These are phyloP conservation scores for Chaenocephalus aceratus DNA, from an alignment of 2,113 vertebrate genomes.

Conservation along the genomic window DNA sequence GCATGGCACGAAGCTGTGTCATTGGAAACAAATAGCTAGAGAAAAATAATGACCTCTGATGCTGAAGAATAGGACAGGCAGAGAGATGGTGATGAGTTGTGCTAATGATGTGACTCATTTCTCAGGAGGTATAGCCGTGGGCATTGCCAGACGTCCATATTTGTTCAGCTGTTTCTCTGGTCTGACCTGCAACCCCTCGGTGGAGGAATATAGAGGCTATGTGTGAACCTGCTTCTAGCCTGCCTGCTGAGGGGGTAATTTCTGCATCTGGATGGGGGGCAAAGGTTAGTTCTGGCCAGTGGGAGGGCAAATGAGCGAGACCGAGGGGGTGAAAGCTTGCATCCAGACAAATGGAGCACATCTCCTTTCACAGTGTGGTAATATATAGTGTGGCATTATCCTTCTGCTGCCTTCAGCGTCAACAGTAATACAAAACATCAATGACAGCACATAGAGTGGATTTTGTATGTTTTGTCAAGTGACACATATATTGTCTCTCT, in stretches of 20 bases:
- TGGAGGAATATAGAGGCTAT: slow-evolving; percentile 52
- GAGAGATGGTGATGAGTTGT: slow-evolving; percentile 63
- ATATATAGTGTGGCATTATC: slow-evolving; percentile 55
- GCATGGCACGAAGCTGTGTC: slow-evolving; percentile 10
- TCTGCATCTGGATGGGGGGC: slow-evolving; percentile 72
- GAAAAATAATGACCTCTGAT: slow-evolving; percentile 44
- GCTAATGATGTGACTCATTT: slow-evolving; percentile 66
- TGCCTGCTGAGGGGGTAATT: slow-evolving; percentile 77
- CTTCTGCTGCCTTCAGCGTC: slow-evolving; percentile 67
- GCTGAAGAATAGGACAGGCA: slow-evolving; percentile 42
- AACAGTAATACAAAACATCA: slow-evolving; percentile 62
- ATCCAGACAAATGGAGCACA: slow-evolving; percentile 68
- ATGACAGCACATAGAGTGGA: slow-evolving; percentile 51
- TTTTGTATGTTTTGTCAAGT: slow-evolving; percentile 67
- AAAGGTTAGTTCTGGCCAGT: slow-evolving; percentile 70
- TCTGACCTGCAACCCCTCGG: slow-evolving; percentile 65
- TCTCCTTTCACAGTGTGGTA: slow-evolving; percentile 38
- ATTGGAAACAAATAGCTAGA: slow-evolving; percentile 15
- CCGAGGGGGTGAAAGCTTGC: slow-evolving; percentile 37
- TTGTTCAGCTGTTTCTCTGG: slow-evolving; percentile 75
- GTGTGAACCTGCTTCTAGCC: slow-evolving; percentile 66
- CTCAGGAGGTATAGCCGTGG: slow-evolving; percentile 67
- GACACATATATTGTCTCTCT: slow-evolving; percentile 73
- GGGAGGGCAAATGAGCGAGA: slow-evolving; percentile 70
- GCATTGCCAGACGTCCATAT: slow-evolving; percentile 68